Base-by-base conservation (phyloP, 1,140 invertebrate species). In the Mamestra configurata region DNA sequence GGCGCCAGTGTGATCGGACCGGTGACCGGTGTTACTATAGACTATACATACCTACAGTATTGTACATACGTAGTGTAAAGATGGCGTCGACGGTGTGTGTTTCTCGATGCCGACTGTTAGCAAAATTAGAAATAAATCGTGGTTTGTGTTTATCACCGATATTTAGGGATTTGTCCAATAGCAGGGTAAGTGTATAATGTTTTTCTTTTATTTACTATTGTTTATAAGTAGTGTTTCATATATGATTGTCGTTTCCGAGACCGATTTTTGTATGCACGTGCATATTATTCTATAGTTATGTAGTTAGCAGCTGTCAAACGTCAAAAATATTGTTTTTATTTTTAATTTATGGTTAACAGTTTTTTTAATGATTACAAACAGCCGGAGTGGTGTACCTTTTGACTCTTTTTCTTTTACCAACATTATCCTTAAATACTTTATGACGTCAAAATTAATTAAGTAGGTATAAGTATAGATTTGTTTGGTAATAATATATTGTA, bases 91-190 rank as follows among this genome's bases (percentile, higher is more conserved):
- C 93, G 89, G 92, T 95, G 91, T 95, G 93, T 92, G 93, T 93
- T 89, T 95, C 93, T 88, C 92, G 90, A 85, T 95, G 94, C 93
- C 93, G 93, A 93, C 90, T 95, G 79, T 92, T 95, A 92, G 89
- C 92, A 84, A 95, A 95, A 95, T 92, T 95, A 94, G 94, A 95
- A 92, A 92, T 95, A 94, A 95, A 93, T 95, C 94, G 94, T 92
- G 93, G 89, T 87, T 94, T 95, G 91, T 93, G 93, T 94, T 92
- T 95, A 89, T 94, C 92, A 82, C 88, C 94, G 82, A 89, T 95
- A 91, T 93, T 93, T 88, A 95, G 90, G 84, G 92, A 93, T 90
- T 92, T 94, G 77, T 93, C 91, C 80, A 93, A 94, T 93, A 94
- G 87, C 85, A 94, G 90, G 89, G 94, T 95, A 84, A 91, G 94